Conservation (phyloP, 2,888 invertebrate species). For the Andrena bucephala region DNA sequence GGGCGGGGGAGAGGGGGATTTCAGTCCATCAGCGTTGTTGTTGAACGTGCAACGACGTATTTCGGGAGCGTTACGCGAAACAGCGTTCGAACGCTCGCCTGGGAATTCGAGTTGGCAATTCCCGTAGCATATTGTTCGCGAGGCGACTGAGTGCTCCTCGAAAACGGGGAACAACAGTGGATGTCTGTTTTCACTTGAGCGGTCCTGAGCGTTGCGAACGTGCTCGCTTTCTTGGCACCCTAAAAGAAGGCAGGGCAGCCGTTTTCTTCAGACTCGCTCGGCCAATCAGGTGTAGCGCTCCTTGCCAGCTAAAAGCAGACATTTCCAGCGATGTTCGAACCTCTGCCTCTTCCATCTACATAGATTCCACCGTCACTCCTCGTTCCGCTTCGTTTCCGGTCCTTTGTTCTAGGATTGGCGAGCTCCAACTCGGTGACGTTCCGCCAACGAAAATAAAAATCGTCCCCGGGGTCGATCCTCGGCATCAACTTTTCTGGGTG, state of each 20-base stretch:
- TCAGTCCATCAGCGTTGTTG: conserved; percentile 1
- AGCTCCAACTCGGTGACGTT: too few species aligned
- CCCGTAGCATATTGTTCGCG: conserved; percentile 11
- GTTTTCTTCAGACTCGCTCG: neutral
- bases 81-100: conserved; percentile 3
- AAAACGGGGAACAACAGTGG: neutral
- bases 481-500: too few species aligned
- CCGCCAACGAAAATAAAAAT: too few species aligned
- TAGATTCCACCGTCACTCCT: too few species aligned
- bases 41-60: neutral
- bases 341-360: too few species aligned
- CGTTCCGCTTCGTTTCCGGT: too few species aligned
- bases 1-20: neutral
- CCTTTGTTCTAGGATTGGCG: too few species aligned
- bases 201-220: neutral
- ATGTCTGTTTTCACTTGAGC: neutral
- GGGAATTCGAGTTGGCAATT: conserved; percentile 2
- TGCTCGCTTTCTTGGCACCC: neutral
- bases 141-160: neutral
- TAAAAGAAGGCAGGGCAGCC: neutral
- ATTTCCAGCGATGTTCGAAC: too few species aligned
- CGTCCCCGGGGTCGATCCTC: too few species aligned
- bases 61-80: neutral
- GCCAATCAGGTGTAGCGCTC: neutral
- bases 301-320: neutral